A percentile compares a stretch with the other conserved stretches of the same genome.
Conservation (phyloP, 2,113 vertebrate genomes). For the Paramormyrops kingsleyae region DNA sequence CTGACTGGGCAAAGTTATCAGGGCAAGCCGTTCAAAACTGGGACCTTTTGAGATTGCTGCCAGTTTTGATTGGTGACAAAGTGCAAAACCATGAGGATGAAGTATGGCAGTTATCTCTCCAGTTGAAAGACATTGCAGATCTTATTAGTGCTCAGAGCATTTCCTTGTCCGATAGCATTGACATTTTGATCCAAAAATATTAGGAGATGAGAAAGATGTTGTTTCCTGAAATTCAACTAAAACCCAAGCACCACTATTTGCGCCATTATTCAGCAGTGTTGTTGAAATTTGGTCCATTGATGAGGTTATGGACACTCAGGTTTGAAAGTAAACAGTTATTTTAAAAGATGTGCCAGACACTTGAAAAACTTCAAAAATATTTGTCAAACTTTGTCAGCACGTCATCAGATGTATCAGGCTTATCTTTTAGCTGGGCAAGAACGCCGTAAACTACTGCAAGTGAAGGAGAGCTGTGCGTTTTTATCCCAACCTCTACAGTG, state of each 20-base stretch:
- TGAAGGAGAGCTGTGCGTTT: constrained; percentile 35
- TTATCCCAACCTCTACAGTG: constrained; percentile 31
- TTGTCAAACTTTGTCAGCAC: constrained; percentile 25
- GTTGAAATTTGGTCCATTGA: constrained; percentile 36
- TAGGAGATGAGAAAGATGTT: constrained; percentile 31
- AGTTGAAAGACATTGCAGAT: constrained; percentile 28
- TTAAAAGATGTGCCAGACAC: constrained; percentile 30
- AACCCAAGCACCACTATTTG: constrained; percentile 29
- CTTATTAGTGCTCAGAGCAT: constrained; percentile 33
- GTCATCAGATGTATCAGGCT: constrained; percentile 37
- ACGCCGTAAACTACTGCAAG: constrained; percentile 31
- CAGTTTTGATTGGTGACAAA: constrained; percentile 32
- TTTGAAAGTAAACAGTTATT: constrained; percentile 34
- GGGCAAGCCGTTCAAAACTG: constrained; percentile 41
- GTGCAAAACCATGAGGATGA: constrained; percentile 20
- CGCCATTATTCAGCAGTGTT: constrained; percentile 29
- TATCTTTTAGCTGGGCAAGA: constrained; percentile 34
- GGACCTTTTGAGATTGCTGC: constrained; percentile 35
- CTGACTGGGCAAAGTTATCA: constrained; percentile 16
- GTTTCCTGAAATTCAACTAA: constrained; percentile 22
- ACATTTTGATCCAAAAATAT: constrained; percentile 38
- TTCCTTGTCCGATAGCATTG: constrained; percentile 25
- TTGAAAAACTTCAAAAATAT: constrained; percentile 9
- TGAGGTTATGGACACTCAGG: constrained; percentile 29
- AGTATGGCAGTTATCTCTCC: constrained; percentile 24